Conservation (phyloP, 2,797 vertebrate genomes). For the Manis pentadactyla region DNA sequence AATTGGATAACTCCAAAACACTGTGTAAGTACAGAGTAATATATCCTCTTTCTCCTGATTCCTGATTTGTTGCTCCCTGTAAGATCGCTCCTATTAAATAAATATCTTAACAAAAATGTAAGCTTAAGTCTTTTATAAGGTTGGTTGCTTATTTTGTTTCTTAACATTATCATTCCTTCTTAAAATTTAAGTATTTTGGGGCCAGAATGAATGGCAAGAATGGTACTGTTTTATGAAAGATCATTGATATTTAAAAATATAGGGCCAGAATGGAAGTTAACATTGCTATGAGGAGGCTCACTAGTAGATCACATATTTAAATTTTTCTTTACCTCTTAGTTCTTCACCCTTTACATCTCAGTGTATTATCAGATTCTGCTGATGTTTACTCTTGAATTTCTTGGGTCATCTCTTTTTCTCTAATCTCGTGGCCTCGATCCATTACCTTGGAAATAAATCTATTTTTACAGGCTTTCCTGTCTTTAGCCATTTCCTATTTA, state of each 20-base stretch:
- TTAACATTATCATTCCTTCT: neutral
- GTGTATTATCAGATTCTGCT: neutral
- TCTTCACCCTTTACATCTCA: neutral
- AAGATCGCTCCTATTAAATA: neutral
- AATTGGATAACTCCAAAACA: neutral
- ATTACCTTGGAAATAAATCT: neutral
- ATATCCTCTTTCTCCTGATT: neutral
- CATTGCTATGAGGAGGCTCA: neutral
- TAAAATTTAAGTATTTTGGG: neutral
- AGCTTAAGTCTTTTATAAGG: neutral
- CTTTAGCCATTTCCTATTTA: conserved; percentile 3
- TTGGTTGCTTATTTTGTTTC: neutral
- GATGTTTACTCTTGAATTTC: neutral
- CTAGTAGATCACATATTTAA: neutral
- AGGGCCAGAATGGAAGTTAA: neutral
- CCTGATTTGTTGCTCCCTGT: neutral
- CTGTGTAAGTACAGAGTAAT: neutral
- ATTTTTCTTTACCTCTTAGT: neutral
- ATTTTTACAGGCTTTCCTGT: neutral
- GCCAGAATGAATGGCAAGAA: neutral
- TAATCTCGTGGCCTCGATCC: neutral
- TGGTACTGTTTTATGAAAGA: neutral
- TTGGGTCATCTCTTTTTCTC: neutral
- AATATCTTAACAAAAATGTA: neutral
- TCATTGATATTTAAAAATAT: neutral